These are phyloP conservation scores for Anagyrus pseudococci DNA, from an alignment of 2,888 invertebrate species.

Conservation along the genomic window DNA sequence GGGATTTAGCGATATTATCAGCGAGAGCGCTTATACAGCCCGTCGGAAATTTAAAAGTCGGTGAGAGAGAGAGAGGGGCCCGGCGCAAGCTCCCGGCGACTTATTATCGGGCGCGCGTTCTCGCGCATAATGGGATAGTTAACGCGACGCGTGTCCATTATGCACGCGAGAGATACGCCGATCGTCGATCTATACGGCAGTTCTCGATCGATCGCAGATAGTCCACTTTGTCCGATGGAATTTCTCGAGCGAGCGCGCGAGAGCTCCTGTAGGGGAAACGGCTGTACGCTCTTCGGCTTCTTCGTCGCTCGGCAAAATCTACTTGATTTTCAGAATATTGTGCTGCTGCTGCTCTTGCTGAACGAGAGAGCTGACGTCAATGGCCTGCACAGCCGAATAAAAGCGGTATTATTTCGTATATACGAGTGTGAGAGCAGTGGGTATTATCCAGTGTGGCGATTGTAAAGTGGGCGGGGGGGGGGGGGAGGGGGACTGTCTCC, in stretches of 20 bases:
- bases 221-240: neutral
- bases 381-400: too few species aligned
- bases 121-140: constrained; percentile 32
- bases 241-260: neutral
- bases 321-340: too few species aligned
- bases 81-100: neutral
- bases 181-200: constrained; percentile 13
- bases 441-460: neutral
- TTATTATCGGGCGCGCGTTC: constrained; percentile 6
- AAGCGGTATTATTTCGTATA: too few species aligned
- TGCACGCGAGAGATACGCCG: neutral
- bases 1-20: constrained; percentile 18
- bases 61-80: neutral
- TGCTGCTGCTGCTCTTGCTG: too few species aligned
- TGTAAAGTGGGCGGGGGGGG: neutral
- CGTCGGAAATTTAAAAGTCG: constrained; percentile 15
- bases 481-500: neutral
- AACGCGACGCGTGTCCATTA: constrained; percentile 27
- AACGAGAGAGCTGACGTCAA: too few species aligned
- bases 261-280: neutral
- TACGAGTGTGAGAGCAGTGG: too few species aligned
- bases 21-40: too few species aligned
- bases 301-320: neutral
- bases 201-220: neutral
- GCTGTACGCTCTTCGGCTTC: neutral